Evolutionary conservation across 2,113 vertebrate species (phyloP), one percentile per base, ranked within the genome.

Genomic region (Ictalurus furcatus): DNA sequence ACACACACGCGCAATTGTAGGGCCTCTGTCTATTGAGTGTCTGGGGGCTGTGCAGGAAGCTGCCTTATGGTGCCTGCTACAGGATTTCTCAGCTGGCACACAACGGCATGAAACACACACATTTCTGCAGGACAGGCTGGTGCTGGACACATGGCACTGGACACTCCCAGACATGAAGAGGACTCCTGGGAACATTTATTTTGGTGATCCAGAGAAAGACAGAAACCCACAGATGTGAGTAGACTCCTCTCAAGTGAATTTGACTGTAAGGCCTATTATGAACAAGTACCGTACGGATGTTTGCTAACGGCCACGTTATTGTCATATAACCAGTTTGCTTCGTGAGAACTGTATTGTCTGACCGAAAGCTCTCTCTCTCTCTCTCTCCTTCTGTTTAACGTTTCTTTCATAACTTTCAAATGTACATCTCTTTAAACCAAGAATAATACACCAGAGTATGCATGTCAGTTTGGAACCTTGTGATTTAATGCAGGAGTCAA

Each of bases 151-250:
- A 74, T 84, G 74, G 76, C 59, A 65, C 40, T 52, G 59, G 73
- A 63, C 82, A 85, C 81, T 79, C 88, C 56, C 52, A 90, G 54
- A 83, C 88, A 85, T 85, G 82, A 63, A 84, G 25, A 85, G 61
- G 83, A 28, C 83, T 85, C 83, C 40, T 85, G 83, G 61, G 84
- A 85, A 54, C 44, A 85, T 85, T 54, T 85, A 69, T 85, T 85
- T 85, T 85, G 63, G 63, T 85, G 40, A n/a, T 84, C 59, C 40
- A 85, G 16, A 85, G 40, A 85, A 85, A 69, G 84, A 69, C 28
- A 67, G 44, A 85, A 85, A 69, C 25, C 61, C 84, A 84, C 84
- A 85, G 25, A 85, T 85, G 84, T 85, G 44, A 85, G 40, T 67
- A 21, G 40, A 63, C 58, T 63, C 37, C 59, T 84, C 81, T 40